Evolutionary conservation across 2,797 vertebrate genomes (phyloP), one percentile per base, ranked within the genome.

Genomic region (Podarcis lilfordi): DNA sequence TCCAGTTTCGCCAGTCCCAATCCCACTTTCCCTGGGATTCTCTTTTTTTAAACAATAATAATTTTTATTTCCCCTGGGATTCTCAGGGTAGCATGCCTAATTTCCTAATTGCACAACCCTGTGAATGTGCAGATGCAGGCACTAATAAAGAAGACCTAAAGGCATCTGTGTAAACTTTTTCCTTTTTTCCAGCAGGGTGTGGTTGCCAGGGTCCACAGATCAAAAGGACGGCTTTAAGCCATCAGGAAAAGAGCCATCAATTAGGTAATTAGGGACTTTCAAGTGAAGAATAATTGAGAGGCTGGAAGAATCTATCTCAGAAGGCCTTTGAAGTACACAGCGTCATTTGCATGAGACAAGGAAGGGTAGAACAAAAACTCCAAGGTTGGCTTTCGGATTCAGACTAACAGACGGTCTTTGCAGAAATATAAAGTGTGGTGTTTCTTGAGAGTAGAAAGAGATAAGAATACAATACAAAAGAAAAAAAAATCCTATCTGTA

Each of bases 251-350:
- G 85, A 86, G 78, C 86, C 50, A 72, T 80, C 78, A 61, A 81
- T 74, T 86, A 80, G 13, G 61, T 72, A 86, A 86, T 86, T 80
- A 87, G 50, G 50, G 68, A 74, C 86, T 80, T 87, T 78, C 45
- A 80, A 87, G 69, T 55, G 68, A 87, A 80, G 78, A 74, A 87
- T 74, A 80, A 87, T 61, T 80, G 86, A 80, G 64, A 87, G 77
- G 86, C 78, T 72, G 40, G 86, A 87, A 74, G 78, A 61, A 74
- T 80, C 80, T 87, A 40, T 80, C 78, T 81, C 72, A 50, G 68
- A 72, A 87, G 69, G 68, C 68, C 86, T 87, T 87, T 87, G 86
- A 87, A 87, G 68, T 61, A 61, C 23, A 74, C 45, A n/a, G 61
- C 32, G 75, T 43, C 6, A 87, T 81, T 80, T 74, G 68, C 78